Percentiles rank a stretch among this genome's conserved stretches.
These are phyloP conservation scores for Sylvilagus bachmani DNA, from an alignment of 2,113 vertebrate genomes.

Conservation along the genomic window DNA sequence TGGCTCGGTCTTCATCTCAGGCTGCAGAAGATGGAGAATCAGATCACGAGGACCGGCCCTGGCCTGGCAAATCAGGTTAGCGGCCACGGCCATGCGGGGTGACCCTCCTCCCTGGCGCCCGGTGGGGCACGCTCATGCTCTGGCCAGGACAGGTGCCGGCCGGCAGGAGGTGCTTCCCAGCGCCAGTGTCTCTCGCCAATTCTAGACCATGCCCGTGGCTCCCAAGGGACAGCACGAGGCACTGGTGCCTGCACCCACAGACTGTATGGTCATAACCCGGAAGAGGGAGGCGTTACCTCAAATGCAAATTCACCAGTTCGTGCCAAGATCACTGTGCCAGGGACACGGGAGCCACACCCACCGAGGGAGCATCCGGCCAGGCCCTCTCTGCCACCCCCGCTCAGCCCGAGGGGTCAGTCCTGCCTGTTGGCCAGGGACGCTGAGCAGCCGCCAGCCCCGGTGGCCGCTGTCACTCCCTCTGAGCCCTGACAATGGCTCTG, in stretches of 20 bases:
- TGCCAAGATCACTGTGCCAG: neutral
- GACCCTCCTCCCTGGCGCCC: neutral
- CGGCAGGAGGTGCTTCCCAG: rapidly evolving
- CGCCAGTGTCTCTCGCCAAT: rapidly evolving
- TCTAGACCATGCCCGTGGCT: no score
- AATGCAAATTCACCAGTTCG: no score
- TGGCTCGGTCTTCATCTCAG: slow-evolving; percentile 95
- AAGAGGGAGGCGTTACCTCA: neutral
- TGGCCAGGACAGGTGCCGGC: neutral
- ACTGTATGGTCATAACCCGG: no score
- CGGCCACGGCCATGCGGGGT: slow-evolving; percentile 86
- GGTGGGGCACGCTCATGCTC: neutral
- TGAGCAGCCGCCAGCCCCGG: rapidly evolving
- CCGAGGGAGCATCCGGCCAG: rapidly evolving
- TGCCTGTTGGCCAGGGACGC: rapidly evolving
- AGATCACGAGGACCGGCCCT: slow-evolving; percentile 92
- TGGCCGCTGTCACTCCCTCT: rapidly evolving
- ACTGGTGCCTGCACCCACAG: rapidly evolving
- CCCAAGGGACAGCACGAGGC: no score
- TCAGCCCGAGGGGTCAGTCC: rapidly evolving
- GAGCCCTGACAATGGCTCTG: rapidly evolving
- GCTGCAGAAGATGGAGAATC: slow-evolving; percentile 94
- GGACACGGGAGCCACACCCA: no score
- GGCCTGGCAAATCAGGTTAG: slow-evolving; percentile 94
- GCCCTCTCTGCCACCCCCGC: rapidly evolving